A percentile compares a stretch with the other conserved stretches of the same genome.
These are phyloP conservation scores for Drosophila sturtevanti DNA, from an alignment of 1,140 invertebrate genomes.

Conservation along the genomic window DNA sequence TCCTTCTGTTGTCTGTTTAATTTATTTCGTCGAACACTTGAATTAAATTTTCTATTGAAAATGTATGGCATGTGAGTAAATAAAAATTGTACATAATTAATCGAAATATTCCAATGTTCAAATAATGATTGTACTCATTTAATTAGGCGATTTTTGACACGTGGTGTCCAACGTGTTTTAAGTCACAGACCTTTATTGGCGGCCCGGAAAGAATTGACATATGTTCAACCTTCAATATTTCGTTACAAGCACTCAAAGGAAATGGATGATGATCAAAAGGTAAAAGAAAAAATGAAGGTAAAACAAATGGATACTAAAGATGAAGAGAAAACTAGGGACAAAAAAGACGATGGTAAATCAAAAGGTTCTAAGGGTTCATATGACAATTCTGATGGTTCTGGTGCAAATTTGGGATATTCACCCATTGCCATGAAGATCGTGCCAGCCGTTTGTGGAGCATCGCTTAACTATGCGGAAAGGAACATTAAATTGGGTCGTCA, in stretches of 20 bases:
- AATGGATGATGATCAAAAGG: neutral
- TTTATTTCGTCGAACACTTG: neutral
- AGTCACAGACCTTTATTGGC: neutral
- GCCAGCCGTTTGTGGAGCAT: neutral
- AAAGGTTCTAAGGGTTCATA: neutral
- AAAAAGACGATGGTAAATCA: neutral
- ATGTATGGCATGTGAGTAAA: conserved; percentile 1
- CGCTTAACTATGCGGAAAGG: conserved; percentile 85
- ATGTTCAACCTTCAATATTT: neutral
- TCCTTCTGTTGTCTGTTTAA: too few species aligned
- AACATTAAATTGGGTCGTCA: conserved; percentile 88
- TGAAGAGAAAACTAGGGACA: neutral
- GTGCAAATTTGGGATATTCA: neutral
- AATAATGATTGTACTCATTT: too few species aligned
- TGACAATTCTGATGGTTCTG: neutral
- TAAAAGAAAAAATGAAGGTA: neutral
- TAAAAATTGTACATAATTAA: too few species aligned
- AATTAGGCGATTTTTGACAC: neutral
- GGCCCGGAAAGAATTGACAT: neutral
- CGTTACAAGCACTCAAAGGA: neutral
- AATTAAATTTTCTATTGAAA: conserved; percentile 9
- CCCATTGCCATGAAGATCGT: conserved; percentile 39
- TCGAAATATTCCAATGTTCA: too few species aligned
- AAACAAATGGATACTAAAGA: neutral
- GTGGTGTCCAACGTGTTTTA: neutral